These are phyloP conservation scores for Oegoconia quadripuncta DNA, from an alignment of 2,888 invertebrate species.

Conservation along the genomic window DNA sequence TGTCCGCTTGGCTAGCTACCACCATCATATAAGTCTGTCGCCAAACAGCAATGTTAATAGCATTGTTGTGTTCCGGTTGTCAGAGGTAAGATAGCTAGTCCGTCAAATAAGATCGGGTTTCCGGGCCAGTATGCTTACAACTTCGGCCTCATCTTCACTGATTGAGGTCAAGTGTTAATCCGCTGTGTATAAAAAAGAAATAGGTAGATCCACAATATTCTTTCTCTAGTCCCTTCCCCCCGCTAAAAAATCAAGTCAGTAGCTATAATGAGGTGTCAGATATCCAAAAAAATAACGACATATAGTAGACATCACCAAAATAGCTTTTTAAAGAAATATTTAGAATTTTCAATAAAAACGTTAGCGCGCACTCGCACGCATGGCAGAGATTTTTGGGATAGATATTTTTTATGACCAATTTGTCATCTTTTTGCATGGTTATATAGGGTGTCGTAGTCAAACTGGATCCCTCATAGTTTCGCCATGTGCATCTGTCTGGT, in stretches of 20 bases:
- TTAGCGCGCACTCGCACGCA: constrained; percentile 23
- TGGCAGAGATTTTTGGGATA: constrained; percentile 18
- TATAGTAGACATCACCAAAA: constrained; percentile 7
- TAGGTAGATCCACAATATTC: constrained; percentile 17
- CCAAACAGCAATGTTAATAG: too few species aligned
- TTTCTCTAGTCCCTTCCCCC: constrained; percentile 22
- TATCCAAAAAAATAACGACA: constrained; percentile 30
- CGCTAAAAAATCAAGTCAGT: constrained; percentile 26
- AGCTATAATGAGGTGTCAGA: constrained; percentile 39
- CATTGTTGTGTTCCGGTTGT: too few species aligned
- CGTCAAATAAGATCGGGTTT: too few species aligned
- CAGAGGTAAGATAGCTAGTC: too few species aligned
- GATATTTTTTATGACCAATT: constrained; percentile 32
- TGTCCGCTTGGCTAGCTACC: too few species aligned
- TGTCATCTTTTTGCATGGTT: constrained; percentile 28
- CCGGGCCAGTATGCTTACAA: background rate
- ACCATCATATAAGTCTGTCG: too few species aligned
- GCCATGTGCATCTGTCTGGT: too few species aligned
- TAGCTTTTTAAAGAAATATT: constrained; percentile 2
- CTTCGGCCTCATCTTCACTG: background rate
- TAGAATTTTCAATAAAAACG: constrained; percentile 24
- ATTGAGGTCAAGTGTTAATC: background rate
- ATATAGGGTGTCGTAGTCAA: too few species aligned
- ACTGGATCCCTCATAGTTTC: too few species aligned
- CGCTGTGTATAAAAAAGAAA: constrained; percentile 4